These are phyloP conservation scores for Catocala nupta DNA, from an alignment of 2,888 invertebrate species.

Conservation along the genomic window DNA sequence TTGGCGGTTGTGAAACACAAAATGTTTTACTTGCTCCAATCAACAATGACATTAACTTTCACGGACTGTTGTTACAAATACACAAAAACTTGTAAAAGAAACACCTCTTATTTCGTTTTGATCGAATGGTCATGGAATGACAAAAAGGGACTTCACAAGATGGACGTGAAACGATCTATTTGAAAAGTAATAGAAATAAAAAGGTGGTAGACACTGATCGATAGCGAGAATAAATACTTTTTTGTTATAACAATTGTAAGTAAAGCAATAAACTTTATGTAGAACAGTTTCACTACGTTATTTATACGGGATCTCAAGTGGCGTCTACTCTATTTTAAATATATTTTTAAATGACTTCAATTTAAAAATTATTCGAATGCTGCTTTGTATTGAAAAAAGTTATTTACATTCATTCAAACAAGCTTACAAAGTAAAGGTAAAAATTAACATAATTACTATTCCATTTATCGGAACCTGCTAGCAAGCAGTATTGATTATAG, in stretches of 20 bases:
- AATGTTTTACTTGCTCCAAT: slow-evolving; percentile 49
- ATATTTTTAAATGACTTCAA: no score
- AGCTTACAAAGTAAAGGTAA: no score
- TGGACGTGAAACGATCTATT: slow-evolving; percentile 67
- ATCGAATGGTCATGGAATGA: slow-evolving; percentile 68
- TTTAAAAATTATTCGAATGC: no score
- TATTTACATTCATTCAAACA: no score
- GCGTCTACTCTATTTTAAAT: not conserved
- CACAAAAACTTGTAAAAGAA: slow-evolving; percentile 65
- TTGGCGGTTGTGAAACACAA: slow-evolving; percentile 32
- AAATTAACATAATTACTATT: no score
- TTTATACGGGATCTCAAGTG: slow-evolving; percentile 3
- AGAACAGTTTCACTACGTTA: slow-evolving; percentile 46
- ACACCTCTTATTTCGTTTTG: slow-evolving; percentile 66
- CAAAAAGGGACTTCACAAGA: slow-evolving; percentile 68
- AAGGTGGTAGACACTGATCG: slow-evolving; percentile 48
- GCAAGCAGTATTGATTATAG: no score
- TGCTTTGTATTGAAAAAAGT: no score
- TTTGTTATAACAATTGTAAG: slow-evolving; percentile 52
- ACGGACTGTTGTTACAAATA: slow-evolving; percentile 55
- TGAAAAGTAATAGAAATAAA: slow-evolving; percentile 61
- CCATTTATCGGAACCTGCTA: no score
- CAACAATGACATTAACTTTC: slow-evolving; percentile 67
- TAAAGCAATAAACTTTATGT: slow-evolving; percentile 51
- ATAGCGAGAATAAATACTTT: slow-evolving; percentile 52